Base-by-base conservation (phyloP, 2,113 vertebrate genomes). In the Chlorocebus sabaeus region DNA sequence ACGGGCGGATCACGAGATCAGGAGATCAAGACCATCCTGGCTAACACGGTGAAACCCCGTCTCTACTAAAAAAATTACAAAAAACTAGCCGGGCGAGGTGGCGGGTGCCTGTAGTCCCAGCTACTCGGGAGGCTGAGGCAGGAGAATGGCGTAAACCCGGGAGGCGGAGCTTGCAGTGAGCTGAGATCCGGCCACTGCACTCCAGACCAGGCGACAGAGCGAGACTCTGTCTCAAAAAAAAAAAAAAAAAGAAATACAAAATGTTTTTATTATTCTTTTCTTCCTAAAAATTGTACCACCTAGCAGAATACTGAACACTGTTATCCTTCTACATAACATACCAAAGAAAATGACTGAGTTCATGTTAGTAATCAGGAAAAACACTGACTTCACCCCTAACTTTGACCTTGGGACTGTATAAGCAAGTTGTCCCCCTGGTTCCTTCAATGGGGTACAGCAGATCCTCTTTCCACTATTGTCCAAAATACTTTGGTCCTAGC, bases 181-280 rank as follows among this genome's bases (percentile, higher is more conserved):
- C 45, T 48, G 45, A 48, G 45, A 48, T 48, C 9, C 45, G 45
- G 45, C 45, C 45, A 48, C 45, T 11, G 45, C 9, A 48, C 45
- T 48, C 45, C 45, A 48, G 45, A 9, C 45, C 45, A 10, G 45
- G 45, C 10, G 45, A 48, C 45, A 48, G 45, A 48, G 45, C 8
- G 9, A 48, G 45, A 48, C 45, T 10, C 45, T 2, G 45, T 48
- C 45, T 48, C 45, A 48, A 48, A 48, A 48, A 48, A 45, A 38
- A 48, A 45, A 38, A 38, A 38, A 48, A 48, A 48, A 88, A 92
- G 84, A 73, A 72, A 85, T 57, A 96, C 85, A 96, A 95, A 67
- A 67, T 35, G 8, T 23, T 79, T 94, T 80, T 14, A 79, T 7
- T 50, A 14, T 45, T 57, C 50, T 85, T 45, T 80, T 50, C 50